Conservation (phyloP, 2,113 vertebrate species). For the Diadophis punctatus region DNA sequence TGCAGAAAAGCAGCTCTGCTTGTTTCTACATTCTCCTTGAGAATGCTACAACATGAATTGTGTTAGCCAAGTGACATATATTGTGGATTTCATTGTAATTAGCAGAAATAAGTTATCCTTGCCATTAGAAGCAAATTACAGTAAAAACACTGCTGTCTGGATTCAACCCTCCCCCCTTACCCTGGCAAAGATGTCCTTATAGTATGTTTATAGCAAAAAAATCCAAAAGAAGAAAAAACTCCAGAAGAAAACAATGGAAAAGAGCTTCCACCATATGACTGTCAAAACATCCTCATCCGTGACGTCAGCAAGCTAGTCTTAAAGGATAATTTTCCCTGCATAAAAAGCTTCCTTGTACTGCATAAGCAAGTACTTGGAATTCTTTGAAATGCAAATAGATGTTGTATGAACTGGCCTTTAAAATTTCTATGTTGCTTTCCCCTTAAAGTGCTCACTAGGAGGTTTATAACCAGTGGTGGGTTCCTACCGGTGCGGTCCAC, state of each 20-base stretch:
- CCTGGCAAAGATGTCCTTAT: background rate
- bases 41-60: too few relatives aligned
- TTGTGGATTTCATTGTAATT: background rate
- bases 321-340: background rate
- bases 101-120: background rate
- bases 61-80: background rate
- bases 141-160: background rate
- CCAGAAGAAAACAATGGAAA: background rate
- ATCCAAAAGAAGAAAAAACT: background rate
- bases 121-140: background rate
- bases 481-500: too few relatives aligned
- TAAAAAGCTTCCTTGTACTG: background rate
- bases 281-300: background rate
- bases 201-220: background rate
- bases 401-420: background rate
- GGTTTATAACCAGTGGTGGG: too few relatives aligned
- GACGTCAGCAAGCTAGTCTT: background rate
- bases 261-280: background rate
- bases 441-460: background rate
- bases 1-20: too few relatives aligned
- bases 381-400: background rate
- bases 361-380: background rate
- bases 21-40: too few relatives aligned
- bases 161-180: background rate
- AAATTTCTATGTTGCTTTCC: background rate